A percentile compares a stretch with the other conserved stretches of the same genome.
These are phyloP conservation scores for Chaetops frenatus DNA, from an alignment of 2,113 vertebrate genomes.

Conservation along the genomic window DNA sequence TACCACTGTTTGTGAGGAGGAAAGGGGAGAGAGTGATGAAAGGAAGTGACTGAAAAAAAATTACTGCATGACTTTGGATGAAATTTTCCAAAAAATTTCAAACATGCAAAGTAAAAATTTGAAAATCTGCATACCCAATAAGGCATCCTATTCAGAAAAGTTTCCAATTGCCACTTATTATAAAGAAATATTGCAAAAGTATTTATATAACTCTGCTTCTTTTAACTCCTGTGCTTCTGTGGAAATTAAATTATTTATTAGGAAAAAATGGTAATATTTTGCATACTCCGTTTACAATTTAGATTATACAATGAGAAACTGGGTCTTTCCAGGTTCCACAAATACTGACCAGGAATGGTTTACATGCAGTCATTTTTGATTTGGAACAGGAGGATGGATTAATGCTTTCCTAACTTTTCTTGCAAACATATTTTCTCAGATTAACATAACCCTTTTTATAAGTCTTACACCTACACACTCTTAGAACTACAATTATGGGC, in stretches of 20 bases:
- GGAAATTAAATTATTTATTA: background rate
- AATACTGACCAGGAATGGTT: background rate
- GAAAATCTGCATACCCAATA: background rate
- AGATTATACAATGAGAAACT: background rate
- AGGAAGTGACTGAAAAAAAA: background rate
- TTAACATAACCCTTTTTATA: background rate
- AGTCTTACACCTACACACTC: background rate
- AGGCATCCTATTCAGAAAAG: background rate
- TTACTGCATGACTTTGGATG: background rate
- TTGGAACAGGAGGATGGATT: background rate
- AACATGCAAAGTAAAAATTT: background rate
- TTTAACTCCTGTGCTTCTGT: background rate
- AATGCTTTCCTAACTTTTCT: background rate
- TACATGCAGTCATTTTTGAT: background rate
- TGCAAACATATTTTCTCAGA: background rate
- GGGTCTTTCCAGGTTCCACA: background rate
- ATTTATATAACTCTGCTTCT: background rate
- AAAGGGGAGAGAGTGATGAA: background rate
- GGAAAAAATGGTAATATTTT: background rate
- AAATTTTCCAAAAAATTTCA: background rate
- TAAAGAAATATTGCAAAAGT: background rate
- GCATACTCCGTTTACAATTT: background rate
- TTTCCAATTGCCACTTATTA: background rate
- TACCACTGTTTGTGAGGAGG: background rate
- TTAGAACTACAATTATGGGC: background rate